Evolutionary conservation across 2,113 vertebrate species (phyloP).

Genomic region (Prochilodus magdalenae): DNA sequence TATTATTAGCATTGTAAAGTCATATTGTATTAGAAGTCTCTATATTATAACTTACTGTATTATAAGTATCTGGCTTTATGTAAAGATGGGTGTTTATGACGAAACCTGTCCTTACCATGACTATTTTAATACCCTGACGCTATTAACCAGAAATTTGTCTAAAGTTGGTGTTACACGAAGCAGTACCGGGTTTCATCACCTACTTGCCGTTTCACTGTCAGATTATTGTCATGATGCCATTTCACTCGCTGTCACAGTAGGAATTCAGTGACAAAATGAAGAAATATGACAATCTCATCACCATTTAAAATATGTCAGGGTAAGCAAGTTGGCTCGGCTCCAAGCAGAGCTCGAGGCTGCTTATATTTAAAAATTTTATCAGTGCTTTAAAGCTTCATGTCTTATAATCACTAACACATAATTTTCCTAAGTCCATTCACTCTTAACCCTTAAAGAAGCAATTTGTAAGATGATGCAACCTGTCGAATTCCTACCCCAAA

Average conservation of each 20-base stretch:
- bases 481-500: too few species aligned
- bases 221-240: background rate
- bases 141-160: background rate
- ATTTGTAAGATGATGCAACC: too few species aligned
- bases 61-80: slow-evolving; percentile 10
- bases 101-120: background rate
- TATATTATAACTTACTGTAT: background rate
- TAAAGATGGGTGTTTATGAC: slow-evolving; percentile 1
- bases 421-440: background rate
- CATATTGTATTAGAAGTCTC: background rate
- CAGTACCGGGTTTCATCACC: background rate
- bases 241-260: slow-evolving; percentile 5
- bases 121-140: background rate
- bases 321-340: background rate
- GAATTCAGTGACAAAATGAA: background rate
- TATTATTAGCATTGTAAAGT: too few species aligned
- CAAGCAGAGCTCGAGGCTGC: background rate
- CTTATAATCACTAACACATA: background rate
- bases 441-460: background rate
- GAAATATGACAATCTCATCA: background rate
- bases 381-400: background rate
- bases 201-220: background rate
- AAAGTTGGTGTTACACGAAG: background rate
- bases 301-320: background rate
- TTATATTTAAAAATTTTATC: background rate